These are phyloP conservation scores for Physella acuta DNA, from an alignment of 1,140 invertebrate species.

Conservation along the genomic window DNA sequence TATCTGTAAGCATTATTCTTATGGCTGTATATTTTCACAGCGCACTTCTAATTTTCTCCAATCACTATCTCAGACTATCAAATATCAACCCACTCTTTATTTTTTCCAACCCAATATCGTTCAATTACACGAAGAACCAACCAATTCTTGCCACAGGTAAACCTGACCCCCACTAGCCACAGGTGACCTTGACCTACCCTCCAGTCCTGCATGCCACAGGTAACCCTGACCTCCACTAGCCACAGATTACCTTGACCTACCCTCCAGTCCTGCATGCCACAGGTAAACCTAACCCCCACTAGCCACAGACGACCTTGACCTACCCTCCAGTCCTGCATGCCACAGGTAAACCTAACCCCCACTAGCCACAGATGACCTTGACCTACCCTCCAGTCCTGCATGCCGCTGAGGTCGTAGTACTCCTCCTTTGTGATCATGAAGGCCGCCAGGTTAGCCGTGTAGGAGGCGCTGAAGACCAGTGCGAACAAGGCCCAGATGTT, in stretches of 20 bases:
- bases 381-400: constrained; percentile 78
- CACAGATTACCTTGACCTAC: constrained; percentile 53
- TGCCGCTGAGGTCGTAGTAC: constrained; percentile 88
- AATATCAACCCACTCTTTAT: no score
- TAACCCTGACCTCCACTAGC: no score
- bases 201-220: constrained; percentile 86
- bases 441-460: constrained; percentile 73
- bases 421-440: constrained; percentile 99
- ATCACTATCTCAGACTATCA: no score
- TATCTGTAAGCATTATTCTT: no score
- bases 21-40: no score
- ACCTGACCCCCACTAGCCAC: no score
- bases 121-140: no score
- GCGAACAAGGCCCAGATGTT: constrained; percentile 99
- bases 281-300: no score
- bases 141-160: no score
- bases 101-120: no score
- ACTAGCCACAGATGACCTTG: background rate
- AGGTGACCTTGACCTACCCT: constrained; percentile 57
- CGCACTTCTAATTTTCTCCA: no score
- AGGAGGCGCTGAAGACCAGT: constrained; percentile 62
- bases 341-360: no score
- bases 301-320: constrained; percentile 9
- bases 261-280: constrained; percentile 83
- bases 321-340: constrained; percentile 82